Evolutionary conservation across 2,113 vertebrate genomes (phyloP).

Genomic region (Amia ocellicauda): DNA sequence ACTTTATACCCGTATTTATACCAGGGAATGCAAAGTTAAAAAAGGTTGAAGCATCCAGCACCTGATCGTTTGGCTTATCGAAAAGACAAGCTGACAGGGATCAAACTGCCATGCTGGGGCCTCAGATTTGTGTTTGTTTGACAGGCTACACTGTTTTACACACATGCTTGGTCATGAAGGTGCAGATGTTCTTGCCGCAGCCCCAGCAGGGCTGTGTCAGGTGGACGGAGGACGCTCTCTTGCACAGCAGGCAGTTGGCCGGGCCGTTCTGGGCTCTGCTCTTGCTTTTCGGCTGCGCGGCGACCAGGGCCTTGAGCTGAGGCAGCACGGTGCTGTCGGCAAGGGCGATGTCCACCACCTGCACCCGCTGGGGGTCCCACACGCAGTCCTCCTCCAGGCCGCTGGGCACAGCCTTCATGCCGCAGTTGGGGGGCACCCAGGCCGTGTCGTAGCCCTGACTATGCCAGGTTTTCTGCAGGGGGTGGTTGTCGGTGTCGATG

Average conservation of each 20-base stretch:
- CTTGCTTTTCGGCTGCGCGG: not conserved
- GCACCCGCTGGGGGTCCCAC: slow-evolving; percentile 53
- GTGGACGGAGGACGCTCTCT: slow-evolving; percentile 37
- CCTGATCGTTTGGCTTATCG: too few species aligned
- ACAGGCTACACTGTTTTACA: too few species aligned
- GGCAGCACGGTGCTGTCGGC: slow-evolving; percentile 23
- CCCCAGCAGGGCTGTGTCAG: slow-evolving; percentile 48
- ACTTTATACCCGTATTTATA: too few species aligned
- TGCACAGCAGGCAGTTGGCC: slow-evolving; percentile 44
- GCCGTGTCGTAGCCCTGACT: slow-evolving; percentile 48
- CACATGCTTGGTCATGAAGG: slow-evolving; percentile 45
- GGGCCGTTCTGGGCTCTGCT: too few species aligned
- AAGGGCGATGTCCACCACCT: slow-evolving; percentile 38
- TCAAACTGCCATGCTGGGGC: too few species aligned
- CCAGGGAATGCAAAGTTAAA: too few species aligned
- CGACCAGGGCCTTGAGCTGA: slow-evolving; percentile 41
- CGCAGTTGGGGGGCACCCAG: slow-evolving; percentile 57
- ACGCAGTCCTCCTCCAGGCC: slow-evolving; percentile 62
- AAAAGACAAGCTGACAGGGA: too few species aligned
- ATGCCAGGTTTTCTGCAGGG: slow-evolving; percentile 45
- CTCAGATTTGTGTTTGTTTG: too few species aligned
- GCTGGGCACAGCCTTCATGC: slow-evolving; percentile 46
- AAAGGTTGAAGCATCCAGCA: too few species aligned
- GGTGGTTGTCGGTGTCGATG: slow-evolving; percentile 48
- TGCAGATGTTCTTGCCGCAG: slow-evolving; percentile 52